A percentile compares a stretch with the other conserved stretches of the same genome.
These are phyloP conservation scores for Drosophila kokeensis DNA, from an alignment of 2,888 invertebrate genomes.

Conservation along the genomic window DNA sequence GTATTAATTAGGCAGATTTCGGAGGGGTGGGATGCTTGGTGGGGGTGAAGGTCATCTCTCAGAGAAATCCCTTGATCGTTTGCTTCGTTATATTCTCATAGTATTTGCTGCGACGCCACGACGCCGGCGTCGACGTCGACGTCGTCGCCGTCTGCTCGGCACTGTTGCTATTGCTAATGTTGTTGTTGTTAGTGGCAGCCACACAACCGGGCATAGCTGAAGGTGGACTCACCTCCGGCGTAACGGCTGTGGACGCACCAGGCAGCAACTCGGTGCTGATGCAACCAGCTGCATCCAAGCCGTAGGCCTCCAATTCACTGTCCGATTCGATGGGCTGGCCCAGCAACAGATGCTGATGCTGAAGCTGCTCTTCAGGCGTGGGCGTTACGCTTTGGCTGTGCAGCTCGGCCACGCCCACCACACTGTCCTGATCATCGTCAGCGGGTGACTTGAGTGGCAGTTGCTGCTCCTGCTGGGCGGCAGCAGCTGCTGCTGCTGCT, in stretches of 20 bases:
- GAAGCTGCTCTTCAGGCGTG: conserved; percentile 72
- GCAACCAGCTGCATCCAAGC: conserved; percentile 55
- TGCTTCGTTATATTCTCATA: conserved; percentile 87
- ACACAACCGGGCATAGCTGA: conserved; percentile 37
- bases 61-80: conserved; percentile 87
- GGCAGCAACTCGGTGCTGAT: conserved; percentile 73
- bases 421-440: conserved; percentile 69
- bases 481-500: background rate
- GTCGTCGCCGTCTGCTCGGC: conserved; percentile 55
- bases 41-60: conserved; percentile 36
- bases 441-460: conserved; percentile 32
- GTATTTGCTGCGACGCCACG: conserved; percentile 86
- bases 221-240: conserved; percentile 81
- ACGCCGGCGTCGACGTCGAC: conserved; percentile 48
- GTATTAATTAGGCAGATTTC: conserved; percentile 60
- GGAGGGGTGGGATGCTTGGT: background rate
- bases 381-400: conserved; percentile 83
- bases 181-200: conserved; percentile 45
- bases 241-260: conserved; percentile 64
- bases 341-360: conserved; percentile 38
- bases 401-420: conserved; percentile 74
- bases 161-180: conserved; percentile 33
- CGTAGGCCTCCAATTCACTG: conserved; percentile 71
- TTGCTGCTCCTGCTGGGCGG: background rate
- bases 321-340: conserved; percentile 75